phyloP scores from a whole-genome alignment of 1,140 invertebrate species.

The Macrostomum lignano region DNA sequence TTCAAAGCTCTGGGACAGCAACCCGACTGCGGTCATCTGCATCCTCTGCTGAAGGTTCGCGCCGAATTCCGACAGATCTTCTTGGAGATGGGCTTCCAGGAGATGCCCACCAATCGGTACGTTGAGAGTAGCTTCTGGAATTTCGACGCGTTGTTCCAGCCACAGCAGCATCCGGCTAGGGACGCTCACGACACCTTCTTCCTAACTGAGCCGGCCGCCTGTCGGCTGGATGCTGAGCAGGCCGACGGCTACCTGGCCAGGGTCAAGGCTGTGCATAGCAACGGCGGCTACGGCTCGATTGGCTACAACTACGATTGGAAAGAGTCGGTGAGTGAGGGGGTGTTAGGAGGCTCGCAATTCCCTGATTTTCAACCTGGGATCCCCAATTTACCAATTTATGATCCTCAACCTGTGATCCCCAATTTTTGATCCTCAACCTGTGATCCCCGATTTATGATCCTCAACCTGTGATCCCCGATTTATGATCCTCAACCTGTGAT shows the following conservation, averaged over 20 bases:
- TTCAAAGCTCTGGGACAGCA: constrained; percentile 58
- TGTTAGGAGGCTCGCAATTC: too few relatives aligned
- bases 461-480: too few relatives aligned
- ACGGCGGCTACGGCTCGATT: constrained; percentile 67
- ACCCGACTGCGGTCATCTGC: constrained; percentile 50
- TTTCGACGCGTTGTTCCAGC: constrained; percentile 90
- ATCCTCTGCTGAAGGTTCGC: constrained; percentile 78
- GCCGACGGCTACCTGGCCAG: constrained; percentile 53
- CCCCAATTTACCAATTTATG: too few relatives aligned
- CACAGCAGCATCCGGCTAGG: constrained; percentile 90
- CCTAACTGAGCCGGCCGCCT: constrained; percentile 33
- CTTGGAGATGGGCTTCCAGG: constrained; percentile 76
- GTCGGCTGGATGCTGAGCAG: constrained; percentile 4
- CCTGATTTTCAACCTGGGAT: too few relatives aligned
- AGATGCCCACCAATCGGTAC: constrained; percentile 94
- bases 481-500: too few relatives aligned
- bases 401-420: too few relatives aligned
- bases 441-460: too few relatives aligned
- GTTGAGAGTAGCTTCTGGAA: constrained; percentile 98
- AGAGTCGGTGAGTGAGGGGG: too few relatives aligned
- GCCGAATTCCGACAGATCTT: constrained; percentile 86
- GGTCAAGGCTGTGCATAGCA: constrained; percentile 64
- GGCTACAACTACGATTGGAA: constrained; percentile 23
- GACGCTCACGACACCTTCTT: constrained; percentile 98
- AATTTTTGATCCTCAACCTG: too few relatives aligned